Conservation (phyloP, 2,113 vertebrate species). For the Stercorarius parasiticus region DNA sequence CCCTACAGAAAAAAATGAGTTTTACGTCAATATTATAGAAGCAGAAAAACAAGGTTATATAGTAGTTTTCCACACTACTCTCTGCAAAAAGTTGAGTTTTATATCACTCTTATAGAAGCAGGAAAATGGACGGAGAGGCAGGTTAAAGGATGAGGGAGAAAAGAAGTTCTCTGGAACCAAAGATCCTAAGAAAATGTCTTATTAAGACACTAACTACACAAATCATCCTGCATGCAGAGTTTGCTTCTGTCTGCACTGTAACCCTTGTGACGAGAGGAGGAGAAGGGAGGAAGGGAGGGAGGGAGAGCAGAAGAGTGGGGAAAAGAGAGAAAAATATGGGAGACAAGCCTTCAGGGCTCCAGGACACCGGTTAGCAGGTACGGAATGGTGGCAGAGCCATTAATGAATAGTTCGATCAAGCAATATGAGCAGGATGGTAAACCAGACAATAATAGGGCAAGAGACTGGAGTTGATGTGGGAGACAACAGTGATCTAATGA, state of each 20-base stretch:
- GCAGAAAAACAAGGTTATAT: background rate
- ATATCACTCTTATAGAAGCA: background rate
- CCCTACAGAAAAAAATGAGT: background rate
- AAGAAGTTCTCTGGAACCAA: background rate
- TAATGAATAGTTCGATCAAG: background rate
- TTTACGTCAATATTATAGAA: background rate
- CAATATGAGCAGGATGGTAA: background rate
- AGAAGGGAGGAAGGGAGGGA: no score
- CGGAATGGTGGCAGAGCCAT: fast-evolving
- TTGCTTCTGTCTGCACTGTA: background rate
- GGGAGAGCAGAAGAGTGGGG: background rate
- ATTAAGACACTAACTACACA: background rate
- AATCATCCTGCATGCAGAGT: background rate
- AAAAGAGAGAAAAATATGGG: background rate
- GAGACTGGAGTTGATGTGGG: background rate
- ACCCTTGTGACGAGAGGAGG: background rate
- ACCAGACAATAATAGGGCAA: background rate
- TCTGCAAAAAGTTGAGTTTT: background rate
- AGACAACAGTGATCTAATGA: background rate
- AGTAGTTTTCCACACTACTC: background rate
- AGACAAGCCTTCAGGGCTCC: background rate
- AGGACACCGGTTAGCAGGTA: background rate
- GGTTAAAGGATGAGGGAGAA: background rate
- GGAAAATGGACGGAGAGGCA: background rate
- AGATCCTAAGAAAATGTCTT: background rate